Percentiles rank a stretch among this genome's conserved stretches.
phyloP scores from a whole-genome alignment of 2,113 vertebrate species.

The Ceuthmochares aereus region DNA sequence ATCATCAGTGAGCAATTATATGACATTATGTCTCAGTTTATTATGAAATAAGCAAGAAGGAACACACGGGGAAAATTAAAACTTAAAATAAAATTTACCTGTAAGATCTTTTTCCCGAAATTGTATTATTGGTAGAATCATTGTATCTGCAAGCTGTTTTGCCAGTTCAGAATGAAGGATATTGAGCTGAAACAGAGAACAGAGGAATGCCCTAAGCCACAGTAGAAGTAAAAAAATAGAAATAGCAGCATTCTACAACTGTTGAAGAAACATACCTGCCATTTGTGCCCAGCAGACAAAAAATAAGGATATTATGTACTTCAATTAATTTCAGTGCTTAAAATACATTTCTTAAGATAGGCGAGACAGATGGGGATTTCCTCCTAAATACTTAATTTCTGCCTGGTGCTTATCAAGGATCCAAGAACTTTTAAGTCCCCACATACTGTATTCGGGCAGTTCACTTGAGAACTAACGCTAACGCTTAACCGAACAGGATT shows the following conservation, averaged over 20 bases:
- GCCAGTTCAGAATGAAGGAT: slow-evolving; percentile 90
- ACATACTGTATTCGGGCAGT: neutral
- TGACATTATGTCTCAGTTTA: neutral
- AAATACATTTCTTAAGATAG: neutral
- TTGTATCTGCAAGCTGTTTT: slow-evolving; percentile 92
- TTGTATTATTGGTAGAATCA: slow-evolving; percentile 95
- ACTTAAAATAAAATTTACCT: slow-evolving; percentile 76
- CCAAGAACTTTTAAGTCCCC: neutral
- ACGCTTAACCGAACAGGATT: neutral
- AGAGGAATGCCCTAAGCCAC: neutral
- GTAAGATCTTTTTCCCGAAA: slow-evolving; percentile 98
- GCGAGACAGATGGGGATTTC: neutral
- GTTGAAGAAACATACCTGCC: neutral
- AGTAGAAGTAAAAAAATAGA: neutral
- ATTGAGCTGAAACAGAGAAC: slow-evolving; percentile 85
- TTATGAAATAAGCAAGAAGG: neutral
- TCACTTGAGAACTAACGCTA: neutral
- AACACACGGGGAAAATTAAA: neutral
- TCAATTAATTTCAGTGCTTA: neutral
- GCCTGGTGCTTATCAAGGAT: neutral
- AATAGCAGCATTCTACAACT: neutral
- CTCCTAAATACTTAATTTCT: neutral
- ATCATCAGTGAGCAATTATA: neutral
- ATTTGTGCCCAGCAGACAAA: neutral
- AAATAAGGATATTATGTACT: neutral